Conservation (phyloP, 2,113 vertebrate species). For the Danio rerio region GRCz12tu NC_133180.1:70372001-70372500, state of each 20-base stretch:
- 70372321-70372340: conserved; percentile 98
- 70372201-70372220: background rate
- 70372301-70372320: conserved; percentile 95
- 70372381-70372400: conserved; percentile 92
- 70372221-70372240: background rate
- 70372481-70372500: too few relatives aligned
- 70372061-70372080: conserved; percentile 90
- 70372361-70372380: conserved; percentile 99
- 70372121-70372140: conserved; percentile 87
- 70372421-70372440: background rate
- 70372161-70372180: conserved; percentile 61
- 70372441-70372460: too few relatives aligned
- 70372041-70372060: conserved; percentile 88
- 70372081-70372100: conserved; percentile 86
- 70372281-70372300: conserved; percentile 92
- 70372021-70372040: conserved; percentile 69
- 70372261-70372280: conserved; percentile 87
- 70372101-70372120: conserved; percentile 87
- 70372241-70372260: conserved; percentile 80
- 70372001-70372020: conserved; percentile 82
- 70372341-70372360: conserved; percentile 96
- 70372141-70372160: conserved; percentile 78
- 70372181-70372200: conserved; percentile 7
- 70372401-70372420: background rate
- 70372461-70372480: too few relatives aligned